phyloP scores from a whole-genome alignment of 2,113 vertebrate species.

The Indicator maculatus region DNA sequence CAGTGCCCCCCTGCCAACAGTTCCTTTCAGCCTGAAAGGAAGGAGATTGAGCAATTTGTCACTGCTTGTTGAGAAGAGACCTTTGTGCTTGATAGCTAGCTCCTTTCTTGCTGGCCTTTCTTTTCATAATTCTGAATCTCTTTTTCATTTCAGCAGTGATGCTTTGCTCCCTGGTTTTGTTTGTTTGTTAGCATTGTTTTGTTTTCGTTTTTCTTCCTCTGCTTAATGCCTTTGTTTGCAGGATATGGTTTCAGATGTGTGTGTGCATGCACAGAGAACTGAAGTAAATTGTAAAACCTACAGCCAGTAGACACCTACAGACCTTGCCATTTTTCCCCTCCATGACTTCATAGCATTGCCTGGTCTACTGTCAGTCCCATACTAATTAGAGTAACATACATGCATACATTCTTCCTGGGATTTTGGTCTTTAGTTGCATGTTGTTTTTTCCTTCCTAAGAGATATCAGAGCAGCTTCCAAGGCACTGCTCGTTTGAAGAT shows the following conservation, averaged over 20 bases:
- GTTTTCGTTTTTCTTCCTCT: not conserved
- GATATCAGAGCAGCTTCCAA: not conserved
- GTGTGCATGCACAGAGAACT: not conserved
- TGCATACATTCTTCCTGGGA: not conserved
- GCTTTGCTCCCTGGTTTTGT: not conserved
- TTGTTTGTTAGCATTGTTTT: not conserved
- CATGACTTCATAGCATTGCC: not conserved
- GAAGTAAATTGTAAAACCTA: not conserved
- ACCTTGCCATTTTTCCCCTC: not conserved
- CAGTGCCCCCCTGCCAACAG: not conserved
- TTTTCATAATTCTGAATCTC: not conserved
- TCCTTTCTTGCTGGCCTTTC: not conserved
- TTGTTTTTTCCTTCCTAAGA: not conserved
- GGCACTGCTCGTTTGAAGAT: not conserved
- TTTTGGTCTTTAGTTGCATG: not conserved
- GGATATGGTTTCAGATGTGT: not conserved
- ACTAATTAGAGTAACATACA: not conserved
- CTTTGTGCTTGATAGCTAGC: not conserved
- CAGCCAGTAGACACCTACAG: not conserved
- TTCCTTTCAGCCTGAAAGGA: not conserved
- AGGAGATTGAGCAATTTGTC: constrained; percentile 35
- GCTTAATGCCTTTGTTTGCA: not conserved
- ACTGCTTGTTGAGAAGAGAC: not conserved
- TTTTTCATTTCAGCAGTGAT: not conserved
- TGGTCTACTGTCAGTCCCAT: not conserved